A percentile compares a stretch with the other conserved stretches of the same genome.
These are phyloP conservation scores for Lycocerus yunnanus DNA, from an alignment of 2,888 invertebrate genomes.

Conservation along the genomic window DNA sequence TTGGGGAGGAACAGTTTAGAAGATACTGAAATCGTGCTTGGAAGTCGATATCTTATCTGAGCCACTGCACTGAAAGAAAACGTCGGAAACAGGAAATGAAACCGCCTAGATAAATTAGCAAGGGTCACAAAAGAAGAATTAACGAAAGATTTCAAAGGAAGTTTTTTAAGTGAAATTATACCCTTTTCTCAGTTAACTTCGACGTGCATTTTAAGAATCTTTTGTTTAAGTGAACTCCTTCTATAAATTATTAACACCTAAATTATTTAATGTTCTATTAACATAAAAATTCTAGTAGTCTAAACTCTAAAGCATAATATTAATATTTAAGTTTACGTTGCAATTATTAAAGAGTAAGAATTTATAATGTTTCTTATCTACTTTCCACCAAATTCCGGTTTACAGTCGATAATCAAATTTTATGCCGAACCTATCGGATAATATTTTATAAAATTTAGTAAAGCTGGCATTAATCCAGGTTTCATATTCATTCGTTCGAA, in stretches of 20 bases:
- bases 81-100: slow-evolving; percentile 32
- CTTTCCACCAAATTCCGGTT: slow-evolving; percentile 14
- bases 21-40: slow-evolving; percentile 9
- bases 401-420: slow-evolving; percentile 10
- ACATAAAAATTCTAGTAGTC: not conserved
- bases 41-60: slow-evolving; percentile 26
- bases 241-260: not conserved
- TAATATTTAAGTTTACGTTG: not conserved
- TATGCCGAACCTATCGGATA: not conserved
- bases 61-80: slow-evolving; percentile 28
- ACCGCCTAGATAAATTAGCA: slow-evolving; percentile 30
- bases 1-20: slow-evolving; percentile 14
- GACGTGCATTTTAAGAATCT: slow-evolving; percentile 13
- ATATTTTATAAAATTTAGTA: slow-evolving; percentile 1
- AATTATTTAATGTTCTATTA: not conserved
- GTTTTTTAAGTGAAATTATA: slow-evolving; percentile 31
- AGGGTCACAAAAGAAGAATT: slow-evolving; percentile 27
- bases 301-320: not conserved
- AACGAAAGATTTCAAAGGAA: slow-evolving; percentile 26
- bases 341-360: not conserved
- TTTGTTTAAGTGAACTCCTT: slow-evolving; percentile 6
- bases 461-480: not conserved
- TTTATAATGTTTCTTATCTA: slow-evolving; percentile 14
- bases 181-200: slow-evolving; percentile 24
- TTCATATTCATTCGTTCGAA: slow-evolving; percentile 3